Conservation (phyloP, 2,888 invertebrate genomes). For the Drosophila quasianomalipes region DNA sequence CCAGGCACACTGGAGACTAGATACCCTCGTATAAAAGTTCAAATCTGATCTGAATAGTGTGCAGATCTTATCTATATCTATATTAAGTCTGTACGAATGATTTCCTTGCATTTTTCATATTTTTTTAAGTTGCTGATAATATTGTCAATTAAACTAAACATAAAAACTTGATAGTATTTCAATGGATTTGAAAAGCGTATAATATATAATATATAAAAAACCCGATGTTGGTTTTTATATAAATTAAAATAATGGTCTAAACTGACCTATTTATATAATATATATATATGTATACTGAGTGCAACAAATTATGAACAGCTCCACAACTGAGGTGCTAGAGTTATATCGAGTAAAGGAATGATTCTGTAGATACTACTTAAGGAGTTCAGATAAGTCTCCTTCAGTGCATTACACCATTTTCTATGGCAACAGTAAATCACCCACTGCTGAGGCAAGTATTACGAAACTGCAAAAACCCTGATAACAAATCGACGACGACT, state of each 20-base stretch:
- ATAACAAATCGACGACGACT: conserved; percentile 58
- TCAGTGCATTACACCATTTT: not conserved
- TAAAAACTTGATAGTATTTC: not conserved
- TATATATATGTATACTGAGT: no score
- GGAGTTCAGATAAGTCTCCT: not conserved
- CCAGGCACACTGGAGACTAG: not conserved
- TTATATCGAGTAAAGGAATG: not conserved
- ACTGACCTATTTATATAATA: not conserved
- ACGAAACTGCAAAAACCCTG: conserved; percentile 27
- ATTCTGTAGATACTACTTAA: not conserved
- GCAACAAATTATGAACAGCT: not conserved
- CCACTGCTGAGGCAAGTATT: not conserved
- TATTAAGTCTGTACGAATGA: not conserved
- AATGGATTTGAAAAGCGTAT: not conserved
- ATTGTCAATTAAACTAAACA: not conserved
- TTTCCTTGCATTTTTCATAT: not conserved
- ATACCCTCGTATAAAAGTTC: not conserved
- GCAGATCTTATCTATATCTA: not conserved
- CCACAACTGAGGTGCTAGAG: not conserved
- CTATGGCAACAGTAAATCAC: not conserved
- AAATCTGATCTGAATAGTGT: not conserved
- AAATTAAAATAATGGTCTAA: not conserved
- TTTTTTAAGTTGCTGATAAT: not conserved
- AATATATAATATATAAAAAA: not conserved
- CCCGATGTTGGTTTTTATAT: rapidly evolving